phyloP scores from a whole-genome alignment of 2,888 invertebrate species.

The Euzetes globulus region DNA sequence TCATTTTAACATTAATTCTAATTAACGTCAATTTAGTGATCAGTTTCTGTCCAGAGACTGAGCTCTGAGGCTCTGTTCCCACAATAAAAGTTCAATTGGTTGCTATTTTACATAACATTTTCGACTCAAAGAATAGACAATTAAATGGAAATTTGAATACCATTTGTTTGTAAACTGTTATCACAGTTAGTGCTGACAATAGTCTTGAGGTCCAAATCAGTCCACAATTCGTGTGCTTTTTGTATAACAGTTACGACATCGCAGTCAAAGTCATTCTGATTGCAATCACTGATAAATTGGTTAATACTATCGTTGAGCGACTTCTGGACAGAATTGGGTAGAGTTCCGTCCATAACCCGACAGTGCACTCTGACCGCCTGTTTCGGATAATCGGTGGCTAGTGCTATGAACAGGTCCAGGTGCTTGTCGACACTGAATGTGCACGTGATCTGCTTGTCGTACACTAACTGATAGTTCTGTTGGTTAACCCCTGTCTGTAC shows the following conservation, averaged over 20 bases:
- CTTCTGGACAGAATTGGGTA: slow-evolving; percentile 19
- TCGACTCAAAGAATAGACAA: too few species aligned
- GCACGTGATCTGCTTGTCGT: not conserved
- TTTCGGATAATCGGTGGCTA: not conserved
- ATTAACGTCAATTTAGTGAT: not conserved
- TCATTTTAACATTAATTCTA: not conserved
- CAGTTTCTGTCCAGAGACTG: not conserved
- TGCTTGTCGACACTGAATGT: slow-evolving; percentile 7
- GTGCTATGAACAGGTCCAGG: not conserved
- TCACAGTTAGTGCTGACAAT: not conserved
- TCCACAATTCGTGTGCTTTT: slow-evolving; percentile 10
- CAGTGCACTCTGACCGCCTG: not conserved
- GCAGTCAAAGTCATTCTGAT: not conserved
- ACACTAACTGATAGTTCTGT: not conserved
- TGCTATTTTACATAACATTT: too few species aligned
- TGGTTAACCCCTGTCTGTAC: not conserved
- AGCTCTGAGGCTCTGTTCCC: not conserved
- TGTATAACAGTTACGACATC: slow-evolving; percentile 20
- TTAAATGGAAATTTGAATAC: not conserved
- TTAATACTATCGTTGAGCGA: slow-evolving; percentile 25
- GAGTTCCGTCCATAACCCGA: not conserved
- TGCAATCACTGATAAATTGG: not conserved
- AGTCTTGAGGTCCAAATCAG: not conserved
- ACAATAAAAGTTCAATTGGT: too few species aligned
- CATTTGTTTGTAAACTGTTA: not conserved